Evolutionary conservation across 2,113 vertebrate species (phyloP).

Genomic region (zebrafish (Danio rerio)): DNA sequence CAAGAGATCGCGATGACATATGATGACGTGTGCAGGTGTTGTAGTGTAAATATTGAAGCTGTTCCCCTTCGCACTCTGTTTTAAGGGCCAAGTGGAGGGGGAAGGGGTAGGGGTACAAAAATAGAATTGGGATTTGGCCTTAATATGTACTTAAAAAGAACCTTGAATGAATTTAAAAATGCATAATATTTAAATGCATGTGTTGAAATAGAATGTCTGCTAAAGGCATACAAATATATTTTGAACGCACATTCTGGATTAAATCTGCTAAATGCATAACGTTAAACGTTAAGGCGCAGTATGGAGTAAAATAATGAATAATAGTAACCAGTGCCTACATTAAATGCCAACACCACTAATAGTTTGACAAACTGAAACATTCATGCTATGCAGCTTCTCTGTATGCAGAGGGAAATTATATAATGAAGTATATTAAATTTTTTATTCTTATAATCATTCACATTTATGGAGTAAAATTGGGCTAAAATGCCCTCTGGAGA

Average conservation of each 20-base stretch:
- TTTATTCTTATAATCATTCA: not conserved
- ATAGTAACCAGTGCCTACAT: not conserved
- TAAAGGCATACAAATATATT: not conserved
- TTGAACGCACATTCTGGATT: too few species aligned
- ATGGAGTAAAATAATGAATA: not conserved
- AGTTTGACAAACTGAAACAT: constrained; percentile 2
- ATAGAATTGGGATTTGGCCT: too few species aligned
- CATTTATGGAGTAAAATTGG: not conserved
- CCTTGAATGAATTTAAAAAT: not conserved
- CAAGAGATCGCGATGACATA: too few species aligned
- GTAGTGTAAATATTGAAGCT: too few species aligned
- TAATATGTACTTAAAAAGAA: too few species aligned
- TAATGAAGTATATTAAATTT: not conserved
- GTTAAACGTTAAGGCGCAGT: not conserved
- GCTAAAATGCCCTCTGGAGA: not conserved
- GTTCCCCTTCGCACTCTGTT: too few species aligned
- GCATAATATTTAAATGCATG: not conserved
- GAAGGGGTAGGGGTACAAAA: too few species aligned
- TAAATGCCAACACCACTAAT: not conserved
- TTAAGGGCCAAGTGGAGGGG: too few species aligned
- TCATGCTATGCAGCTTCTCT: not conserved
- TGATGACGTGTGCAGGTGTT: too few species aligned
- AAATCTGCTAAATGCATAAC: too few species aligned
- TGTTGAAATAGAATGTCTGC: not conserved
- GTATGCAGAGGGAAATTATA: not conserved